Conservation (phyloP, 23 tunicate genomes). For the Trididemnum clinides region DNA sequence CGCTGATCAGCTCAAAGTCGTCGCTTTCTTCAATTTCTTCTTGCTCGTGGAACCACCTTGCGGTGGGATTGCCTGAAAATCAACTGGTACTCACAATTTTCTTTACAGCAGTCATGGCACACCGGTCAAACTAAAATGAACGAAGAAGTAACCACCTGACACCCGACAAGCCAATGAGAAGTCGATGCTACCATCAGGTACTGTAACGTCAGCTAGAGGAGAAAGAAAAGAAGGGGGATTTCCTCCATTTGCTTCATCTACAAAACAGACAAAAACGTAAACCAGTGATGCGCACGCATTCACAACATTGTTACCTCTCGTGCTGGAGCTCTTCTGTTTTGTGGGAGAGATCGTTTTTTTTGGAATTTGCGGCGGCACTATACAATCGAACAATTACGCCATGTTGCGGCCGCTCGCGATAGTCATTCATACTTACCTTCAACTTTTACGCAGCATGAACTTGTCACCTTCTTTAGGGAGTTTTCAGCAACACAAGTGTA, state of each 20-base stretch:
- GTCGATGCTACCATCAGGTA: slow-evolving; percentile 79
- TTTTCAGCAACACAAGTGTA: slow-evolving; percentile 94
- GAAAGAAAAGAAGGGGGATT: slow-evolving; percentile 48
- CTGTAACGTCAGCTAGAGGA: slow-evolving; percentile 37
- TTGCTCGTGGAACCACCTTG: slow-evolving; percentile 66
- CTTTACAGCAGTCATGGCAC: neutral
- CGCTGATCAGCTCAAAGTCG: slow-evolving; percentile 54
- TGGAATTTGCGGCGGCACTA: neutral
- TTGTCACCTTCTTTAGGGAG: slow-evolving; percentile 65
- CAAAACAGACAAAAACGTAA: too few species aligned
- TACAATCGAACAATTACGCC: neutral
- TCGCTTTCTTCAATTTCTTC: slow-evolving; percentile 63
- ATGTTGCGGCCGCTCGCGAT: neutral
- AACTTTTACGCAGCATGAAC: slow-evolving; percentile 84
- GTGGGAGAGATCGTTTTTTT: neutral
- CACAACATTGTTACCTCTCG: too few species aligned
- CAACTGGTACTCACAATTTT: neutral
- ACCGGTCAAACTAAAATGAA: neutral
- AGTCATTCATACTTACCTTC: slow-evolving; percentile 25
- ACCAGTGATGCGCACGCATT: too few species aligned
- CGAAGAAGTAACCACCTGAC: slow-evolving; percentile 40
- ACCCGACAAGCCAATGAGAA: slow-evolving; percentile 61
- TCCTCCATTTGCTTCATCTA: too few species aligned
- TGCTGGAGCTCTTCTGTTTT: neutral
- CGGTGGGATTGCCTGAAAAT: slow-evolving; percentile 72